Base-by-base conservation (phyloP, 2,797 vertebrate species). In the Intellagama lesueurii region DNA sequence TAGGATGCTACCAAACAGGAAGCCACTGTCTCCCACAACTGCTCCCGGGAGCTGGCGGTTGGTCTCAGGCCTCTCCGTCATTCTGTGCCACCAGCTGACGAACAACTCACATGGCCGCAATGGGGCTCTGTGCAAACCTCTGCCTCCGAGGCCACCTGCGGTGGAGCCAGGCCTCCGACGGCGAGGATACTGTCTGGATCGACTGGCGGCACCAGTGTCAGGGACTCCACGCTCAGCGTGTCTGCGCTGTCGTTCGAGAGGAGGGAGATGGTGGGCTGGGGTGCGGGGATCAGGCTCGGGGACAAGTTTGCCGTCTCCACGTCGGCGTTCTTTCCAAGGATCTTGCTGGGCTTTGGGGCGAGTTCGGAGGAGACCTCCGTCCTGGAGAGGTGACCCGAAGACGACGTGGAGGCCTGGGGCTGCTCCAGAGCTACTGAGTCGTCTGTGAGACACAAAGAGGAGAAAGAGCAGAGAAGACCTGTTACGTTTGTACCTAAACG, bases 261-360 rank as follows among this genome's bases (percentile, higher is more conserved):
- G 87, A 99, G 97, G 47, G 99, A 99, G 96, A 99, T 98, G 52
- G 97, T 98, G 93, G 99, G 99, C 96, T 99, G 99, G 87, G 97
- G 98, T 1, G 99, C 97, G 0, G 99, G 99, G 83, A 98, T 98
- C 93, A 99, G 98, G 96, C 99, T 99, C n/a, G 99, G 99, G 14
- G 98, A 98, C 93, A 99, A 93, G 79, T 96, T 95, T 0, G 95
- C 94, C 11, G 95, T 94, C 44, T 97, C 96, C 81, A 60, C 47
- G 69, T 97, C 96, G 76, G 92, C 22, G 66, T 0, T 91, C 93
- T 94, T 96, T 7, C 91, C 70, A 78, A 82, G 78, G 64, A 35
- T 96, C 96, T 91, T 96, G 92, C 91, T 87, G 83, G 93, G 79
- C 86, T 93, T 95, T 49, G 93, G 78, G 83, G 91, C 89, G 52